A percentile compares a stretch with the other conserved stretches of the same genome.
phyloP scores from a whole-genome alignment of 2,113 vertebrate genomes.

The Nanger granti region DNA sequence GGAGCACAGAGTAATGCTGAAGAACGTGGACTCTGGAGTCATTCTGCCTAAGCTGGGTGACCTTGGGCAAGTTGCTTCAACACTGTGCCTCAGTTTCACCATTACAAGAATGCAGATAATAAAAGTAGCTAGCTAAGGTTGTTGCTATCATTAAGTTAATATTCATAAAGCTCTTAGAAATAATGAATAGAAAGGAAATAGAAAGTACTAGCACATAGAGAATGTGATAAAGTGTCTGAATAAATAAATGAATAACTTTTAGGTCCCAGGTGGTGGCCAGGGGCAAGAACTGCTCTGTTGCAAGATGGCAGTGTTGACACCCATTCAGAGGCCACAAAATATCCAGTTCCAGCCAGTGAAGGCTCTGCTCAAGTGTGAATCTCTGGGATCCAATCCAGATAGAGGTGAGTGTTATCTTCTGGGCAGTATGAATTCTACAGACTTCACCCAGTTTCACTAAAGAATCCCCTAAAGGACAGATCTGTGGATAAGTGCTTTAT shows the following conservation, averaged over 20 bases:
- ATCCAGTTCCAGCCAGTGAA: not conserved
- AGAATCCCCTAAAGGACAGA: not conserved
- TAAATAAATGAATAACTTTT: conserved; percentile 2
- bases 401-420: conserved; percentile 36
- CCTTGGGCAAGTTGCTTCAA: not conserved
- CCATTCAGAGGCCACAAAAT: not conserved
- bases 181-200: not conserved
- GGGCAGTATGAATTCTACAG: not conserved
- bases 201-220: not conserved
- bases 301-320: not conserved
- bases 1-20: not conserved
- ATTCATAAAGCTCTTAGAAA: not conserved
- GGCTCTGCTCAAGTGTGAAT: not conserved
- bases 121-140: not conserved
- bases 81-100: not conserved
- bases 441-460: not conserved
- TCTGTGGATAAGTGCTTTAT: not conserved
- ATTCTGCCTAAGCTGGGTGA: not conserved
- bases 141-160: not conserved
- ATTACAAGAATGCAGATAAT: not conserved
- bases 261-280: conserved; percentile 8
- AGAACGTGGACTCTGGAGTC: not conserved
- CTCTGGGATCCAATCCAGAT: not conserved
- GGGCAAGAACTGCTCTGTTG: conserved; percentile 12
- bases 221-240: not conserved